phyloP scores from a whole-genome alignment of 2,113 vertebrate genomes.

The Phylloscopus trochilus region DNA sequence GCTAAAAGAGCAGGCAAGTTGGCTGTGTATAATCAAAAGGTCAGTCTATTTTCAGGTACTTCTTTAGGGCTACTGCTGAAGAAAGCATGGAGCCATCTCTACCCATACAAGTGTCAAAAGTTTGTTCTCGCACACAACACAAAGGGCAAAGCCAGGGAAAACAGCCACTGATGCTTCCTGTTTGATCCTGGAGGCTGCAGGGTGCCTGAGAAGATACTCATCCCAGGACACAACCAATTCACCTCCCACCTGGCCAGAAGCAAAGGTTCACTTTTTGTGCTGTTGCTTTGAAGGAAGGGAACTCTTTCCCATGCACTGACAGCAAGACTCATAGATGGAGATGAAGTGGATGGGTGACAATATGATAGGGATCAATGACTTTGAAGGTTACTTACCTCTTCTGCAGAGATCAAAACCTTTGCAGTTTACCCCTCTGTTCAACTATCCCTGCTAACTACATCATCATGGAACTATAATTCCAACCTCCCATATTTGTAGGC shows the following conservation, averaged over 20 bases:
- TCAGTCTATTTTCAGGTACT: slow-evolving; percentile 7
- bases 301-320: background rate
- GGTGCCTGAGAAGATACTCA: background rate
- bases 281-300: background rate
- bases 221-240: background rate
- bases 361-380: slow-evolving; percentile 36
- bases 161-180: background rate
- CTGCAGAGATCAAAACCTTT: slow-evolving; percentile 41
- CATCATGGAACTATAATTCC: background rate
- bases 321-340: background rate
- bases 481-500: background rate
- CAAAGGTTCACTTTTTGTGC: background rate
- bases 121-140: background rate
- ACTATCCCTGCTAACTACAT: background rate
- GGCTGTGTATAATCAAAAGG: background rate
- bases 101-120: background rate
- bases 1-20: background rate
- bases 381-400: slow-evolving; percentile 54
- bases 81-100: background rate
- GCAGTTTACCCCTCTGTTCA: background rate
- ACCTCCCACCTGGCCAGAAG: background rate
- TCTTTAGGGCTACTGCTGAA: background rate
- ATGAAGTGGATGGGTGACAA: background rate
- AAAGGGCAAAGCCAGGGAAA: background rate
- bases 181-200: background rate